Evolutionary conservation across 2,888 invertebrate species (phyloP), one percentile per base, ranked within the genome.

Genomic region (Alentia gelatinosa): DNA sequence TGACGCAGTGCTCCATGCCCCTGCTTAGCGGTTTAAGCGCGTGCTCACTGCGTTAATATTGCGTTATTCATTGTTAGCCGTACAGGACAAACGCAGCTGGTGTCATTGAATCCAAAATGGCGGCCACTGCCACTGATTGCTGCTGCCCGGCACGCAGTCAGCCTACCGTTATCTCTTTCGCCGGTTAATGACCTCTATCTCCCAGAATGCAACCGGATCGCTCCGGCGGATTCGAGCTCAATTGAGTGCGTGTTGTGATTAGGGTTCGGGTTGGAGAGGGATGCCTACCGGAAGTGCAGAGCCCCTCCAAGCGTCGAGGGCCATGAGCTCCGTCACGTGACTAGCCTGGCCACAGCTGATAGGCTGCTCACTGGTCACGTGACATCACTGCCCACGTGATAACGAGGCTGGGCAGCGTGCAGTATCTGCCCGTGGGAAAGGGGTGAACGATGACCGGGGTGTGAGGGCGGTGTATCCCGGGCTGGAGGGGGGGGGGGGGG

Each of bases 161-260:
- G n/a, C n/a, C n/a, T 56, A n/a, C 23, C 56, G 56, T n/a, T n/a
- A 56, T 56, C 56, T 56, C 56, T n/a, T 56, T 1, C 1, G n/a
- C 9, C 56, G 56, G 56, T n/a, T 68, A 68, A 68, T 68, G 68
- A 68, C n/a, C 68, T 68, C 33, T 68, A 68, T 68, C 68, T 68
- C 68, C 30, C 26, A 68, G 68, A 68, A 68, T 68, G 30, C 68
- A 68, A 30, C 12, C 26, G 30, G n/a, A 68, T 68, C 68, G 26
- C 23, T 12, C 30, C 68, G 68, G 68, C 5, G 1, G n/a, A 68
- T 68, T 68, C 68, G 68, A 30, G 68, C 26, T 30, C 26, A 68
- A 68, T 68, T 68, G 68, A 68, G 68, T 30, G 68, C 68, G 68
- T 4, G 26, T 26, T 12, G 30, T 68, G 68, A 68, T 68, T 68